Base-by-base conservation (phyloP, 2,888 invertebrate genomes). In the Chymomyza procnemis region DNA sequence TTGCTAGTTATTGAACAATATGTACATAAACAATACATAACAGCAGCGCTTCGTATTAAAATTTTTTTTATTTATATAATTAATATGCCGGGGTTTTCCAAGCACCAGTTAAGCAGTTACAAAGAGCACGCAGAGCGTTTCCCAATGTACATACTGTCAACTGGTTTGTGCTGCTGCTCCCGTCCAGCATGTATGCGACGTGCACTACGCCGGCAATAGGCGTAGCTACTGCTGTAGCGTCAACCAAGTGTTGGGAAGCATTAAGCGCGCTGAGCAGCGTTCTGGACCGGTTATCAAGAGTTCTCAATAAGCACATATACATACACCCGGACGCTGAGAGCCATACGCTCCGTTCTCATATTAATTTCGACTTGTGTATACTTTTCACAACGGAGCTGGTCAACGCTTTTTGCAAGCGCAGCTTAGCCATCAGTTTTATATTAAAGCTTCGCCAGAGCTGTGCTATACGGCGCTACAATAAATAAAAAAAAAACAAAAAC, bases 381-480 rank as follows among this genome's bases (percentile, higher is more conserved):
- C 57, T 67, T 55, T 60, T 54, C 64, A 46, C 26, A 52, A 48
- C 55, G 21, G 14, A 14, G 54, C 54, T 55, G 65, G 65, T 56
- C 56, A 16, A 56, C 26, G 30, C 56, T 69, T 69, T 74, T 80
- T 68, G 76, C 76, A 64, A 57, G 3, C 57, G 26, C 26, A 56
- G 9, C 2, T 19, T 9, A 16, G 14, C 12, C 71, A 60, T 82
- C 81, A 82, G 81, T 82, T 78, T 78, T 68, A 58, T 62, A 70
- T 68, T 75, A 74, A 73, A 82, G 72, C 82, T 82, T 56, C 67
- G 67, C 54, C 64, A 62, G 82, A 78, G 71, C 85, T 80, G 82
- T 73, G 76, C 78, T 69, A 46, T 69, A 56, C 62, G 64, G 58
- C 56, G 5, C 16, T 21, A n/a, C 52, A 9, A n/a, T n/a, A n/a